These are phyloP conservation scores for Gopherus flavomarginatus DNA, from an alignment of 2,113 vertebrate genomes.

Conservation along the genomic window DNA sequence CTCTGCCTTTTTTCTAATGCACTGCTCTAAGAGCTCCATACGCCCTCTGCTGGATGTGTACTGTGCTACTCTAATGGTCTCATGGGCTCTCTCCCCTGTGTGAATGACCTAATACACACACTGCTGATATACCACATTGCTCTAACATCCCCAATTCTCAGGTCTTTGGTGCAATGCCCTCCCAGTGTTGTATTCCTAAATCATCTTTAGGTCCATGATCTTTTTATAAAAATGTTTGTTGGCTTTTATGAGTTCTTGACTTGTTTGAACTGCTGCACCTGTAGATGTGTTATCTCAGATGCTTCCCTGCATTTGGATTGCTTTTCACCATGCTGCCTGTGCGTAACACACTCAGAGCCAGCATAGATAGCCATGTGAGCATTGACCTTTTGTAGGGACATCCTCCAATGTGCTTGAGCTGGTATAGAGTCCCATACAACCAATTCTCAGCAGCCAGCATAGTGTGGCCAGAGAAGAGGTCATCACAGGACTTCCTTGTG, in stretches of 20 bases:
- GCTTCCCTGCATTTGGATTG: background rate
- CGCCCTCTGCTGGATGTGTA: background rate
- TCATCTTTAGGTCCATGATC: rapidly evolving
- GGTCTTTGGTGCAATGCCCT: rapidly evolving
- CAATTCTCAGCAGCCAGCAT: rapidly evolving
- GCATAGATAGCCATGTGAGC: rapidly evolving
- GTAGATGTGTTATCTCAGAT: background rate
- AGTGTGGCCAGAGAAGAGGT: background rate
- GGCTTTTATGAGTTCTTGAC: background rate
- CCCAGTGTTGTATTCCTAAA: rapidly evolving
- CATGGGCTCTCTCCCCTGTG: background rate
- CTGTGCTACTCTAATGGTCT: no score
- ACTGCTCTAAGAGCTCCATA: background rate
- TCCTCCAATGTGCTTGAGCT: rapidly evolving
- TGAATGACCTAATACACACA: background rate
- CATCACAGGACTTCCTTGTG: background rate
- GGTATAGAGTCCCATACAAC: no score
- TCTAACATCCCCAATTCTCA: background rate
- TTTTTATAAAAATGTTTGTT: rapidly evolving
- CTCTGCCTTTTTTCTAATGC: background rate
- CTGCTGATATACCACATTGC: background rate
- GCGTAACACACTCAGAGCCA: rapidly evolving
- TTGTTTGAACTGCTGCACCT: background rate
- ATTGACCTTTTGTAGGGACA: background rate
- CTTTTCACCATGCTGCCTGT: rapidly evolving